phyloP scores from a whole-genome alignment of 2,888 invertebrate species.

The Andricus curvator region DNA sequence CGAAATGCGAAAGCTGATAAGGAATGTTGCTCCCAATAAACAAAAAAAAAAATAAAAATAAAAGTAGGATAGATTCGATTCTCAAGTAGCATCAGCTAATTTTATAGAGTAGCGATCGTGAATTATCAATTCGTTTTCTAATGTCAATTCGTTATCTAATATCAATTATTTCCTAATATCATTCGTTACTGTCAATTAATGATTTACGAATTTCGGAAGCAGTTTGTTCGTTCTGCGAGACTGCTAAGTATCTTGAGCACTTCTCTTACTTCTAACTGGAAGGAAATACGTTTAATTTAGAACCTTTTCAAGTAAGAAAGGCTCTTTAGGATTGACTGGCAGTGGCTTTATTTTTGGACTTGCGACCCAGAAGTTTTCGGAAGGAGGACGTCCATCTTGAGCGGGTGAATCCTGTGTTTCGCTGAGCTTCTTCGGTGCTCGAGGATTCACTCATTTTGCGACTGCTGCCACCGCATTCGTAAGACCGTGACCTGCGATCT shows the following conservation, averaged over 20 bases:
- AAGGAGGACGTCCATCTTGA: conserved; percentile 83
- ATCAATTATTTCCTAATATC: not conserved
- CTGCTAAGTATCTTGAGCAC: conserved; percentile 1
- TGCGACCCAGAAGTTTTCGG: conserved; percentile 79
- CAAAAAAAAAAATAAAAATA: not conserved
- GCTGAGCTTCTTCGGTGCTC: conserved; percentile 57
- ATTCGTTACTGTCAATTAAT: not conserved
- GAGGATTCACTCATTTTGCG: conserved; percentile 70
- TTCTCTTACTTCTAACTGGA: conserved; percentile 41
- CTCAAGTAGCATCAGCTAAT: not conserved
- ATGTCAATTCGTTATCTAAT: not conserved
- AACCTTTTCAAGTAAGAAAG: not conserved
- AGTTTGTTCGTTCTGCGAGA: not conserved
- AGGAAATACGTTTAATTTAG: conserved; percentile 26
- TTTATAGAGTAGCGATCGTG: not conserved
- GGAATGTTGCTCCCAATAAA: not conserved
- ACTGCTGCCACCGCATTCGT: conserved; percentile 69
- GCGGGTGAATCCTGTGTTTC: conserved; percentile 76
- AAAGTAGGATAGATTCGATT: not conserved
- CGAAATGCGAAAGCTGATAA: not conserved
- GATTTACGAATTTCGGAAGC: not conserved
- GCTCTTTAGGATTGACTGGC: conserved; percentile 56
- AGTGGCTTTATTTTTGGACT: conserved; percentile 67
- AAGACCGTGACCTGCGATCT: conserved; percentile 74
- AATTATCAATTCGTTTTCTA: not conserved